Base-by-base conservation (phyloP, 2,888 invertebrate genomes). In the Nyleta sp. region DNA sequence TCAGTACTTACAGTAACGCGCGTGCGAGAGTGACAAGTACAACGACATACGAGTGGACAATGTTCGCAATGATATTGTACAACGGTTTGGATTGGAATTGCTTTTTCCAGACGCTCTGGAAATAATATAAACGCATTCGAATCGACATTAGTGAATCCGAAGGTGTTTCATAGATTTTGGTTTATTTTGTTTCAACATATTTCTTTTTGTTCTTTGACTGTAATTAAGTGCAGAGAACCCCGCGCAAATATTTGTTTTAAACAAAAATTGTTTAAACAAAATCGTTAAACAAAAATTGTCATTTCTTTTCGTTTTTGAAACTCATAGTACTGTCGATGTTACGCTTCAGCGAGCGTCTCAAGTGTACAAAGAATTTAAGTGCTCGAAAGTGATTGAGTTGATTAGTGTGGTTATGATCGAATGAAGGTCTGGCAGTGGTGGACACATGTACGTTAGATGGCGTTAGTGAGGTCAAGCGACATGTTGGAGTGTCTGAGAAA, bases 61-160 rank as follows among this genome's bases (percentile, higher is more conserved):
- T 89, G 89, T 87, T 89, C 87, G 87, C 87, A 88, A 89, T 85
- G 87, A 89, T 89, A 89, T 90, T 89, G 89, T 89, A 90, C 89
- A 89, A 88, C 87, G 86, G 88, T 87, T 88, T 87, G 87, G 88
- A 88, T 90, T 88, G 89, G 88, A 89, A 89, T 89, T 89, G 90
- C 89, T 87, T 90, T 90, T 90, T 91, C 90, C 91, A 91, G 91
- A 91, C 89, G 90, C 89, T 90, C 91, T 90, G 91, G 90, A 91
- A 91, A 90, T 90, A 90, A 89, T 76, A 76, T 76, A 89, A 89
- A 87, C 89, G 86, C 86, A 86, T 86, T 86, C 85, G 86, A 86
- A 82, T 86, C 85, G 85, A 81, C 81, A 87, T 87, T 87, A 87
- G 86, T 87, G 81, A 83, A 85, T 83, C 84, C 84, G 83, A 81